phyloP scores from a whole-genome alignment of 2,888 invertebrate species.

The Apantesis nais region DNA sequence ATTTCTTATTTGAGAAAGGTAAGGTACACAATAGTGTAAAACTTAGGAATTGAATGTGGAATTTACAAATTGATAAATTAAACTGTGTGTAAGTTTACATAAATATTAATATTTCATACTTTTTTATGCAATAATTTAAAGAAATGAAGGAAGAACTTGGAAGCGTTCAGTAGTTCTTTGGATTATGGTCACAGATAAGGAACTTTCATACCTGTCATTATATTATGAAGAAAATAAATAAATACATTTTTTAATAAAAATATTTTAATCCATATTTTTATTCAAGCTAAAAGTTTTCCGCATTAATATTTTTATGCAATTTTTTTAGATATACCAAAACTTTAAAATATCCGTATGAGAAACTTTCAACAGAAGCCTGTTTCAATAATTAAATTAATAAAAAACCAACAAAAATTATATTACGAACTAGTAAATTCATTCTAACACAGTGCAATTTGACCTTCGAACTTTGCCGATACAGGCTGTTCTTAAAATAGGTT shows the following conservation, averaged over 20 bases:
- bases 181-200: background rate
- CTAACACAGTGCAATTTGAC: slow-evolving; percentile 52
- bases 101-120: no score
- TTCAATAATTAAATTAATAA: no score
- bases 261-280: background rate
- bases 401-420: background rate
- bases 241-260: no score
- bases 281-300: background rate
- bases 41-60: background rate
- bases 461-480: slow-evolving; percentile 75
- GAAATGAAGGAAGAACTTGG: no score
- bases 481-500: slow-evolving; percentile 72
- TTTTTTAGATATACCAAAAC: background rate
- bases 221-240: background rate
- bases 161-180: no score
- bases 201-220: background rate
- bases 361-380: background rate
- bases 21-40: background rate
- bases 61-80: no score
- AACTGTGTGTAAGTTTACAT: no score
- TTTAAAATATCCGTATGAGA: background rate
- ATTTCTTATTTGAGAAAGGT: background rate
- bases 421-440: slow-evolving; percentile 1
- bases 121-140: no score
- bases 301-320: background rate